phyloP scores from a whole-genome alignment of 2,113 vertebrate species.

The Crotalus viridis region DNA sequence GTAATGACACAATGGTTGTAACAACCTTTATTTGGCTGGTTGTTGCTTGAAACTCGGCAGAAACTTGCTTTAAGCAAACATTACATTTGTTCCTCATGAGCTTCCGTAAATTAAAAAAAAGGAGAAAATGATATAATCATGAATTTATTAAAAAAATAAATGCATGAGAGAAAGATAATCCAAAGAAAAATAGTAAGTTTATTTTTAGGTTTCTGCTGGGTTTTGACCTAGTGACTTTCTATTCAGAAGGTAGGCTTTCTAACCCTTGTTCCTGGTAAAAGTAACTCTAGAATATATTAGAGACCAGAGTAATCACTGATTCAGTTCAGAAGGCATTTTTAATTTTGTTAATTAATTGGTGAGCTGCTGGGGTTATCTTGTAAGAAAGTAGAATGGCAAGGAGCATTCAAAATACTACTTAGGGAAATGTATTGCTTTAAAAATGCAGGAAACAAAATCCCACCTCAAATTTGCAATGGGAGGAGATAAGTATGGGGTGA shows the following conservation, averaged over 20 bases:
- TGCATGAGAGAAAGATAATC: not conserved
- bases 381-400: not conserved
- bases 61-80: not conserved
- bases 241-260: not conserved
- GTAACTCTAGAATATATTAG: not conserved
- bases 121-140: not conserved
- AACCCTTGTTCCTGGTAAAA: not conserved
- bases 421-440: not conserved
- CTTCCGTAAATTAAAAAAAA: not conserved
- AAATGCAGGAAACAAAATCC: not conserved
- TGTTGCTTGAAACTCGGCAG: not conserved
- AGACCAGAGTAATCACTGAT: not conserved
- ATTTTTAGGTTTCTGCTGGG: not conserved
- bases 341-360: not conserved
- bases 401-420: not conserved
- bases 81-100: not conserved
- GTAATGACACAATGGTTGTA: not conserved
- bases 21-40: not conserved
- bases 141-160: not conserved
- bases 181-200: not conserved
- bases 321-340: not conserved
- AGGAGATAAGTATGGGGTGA: not conserved
- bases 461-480: not conserved
- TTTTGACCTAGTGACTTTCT: not conserved
- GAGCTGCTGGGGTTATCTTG: not conserved